These are phyloP conservation scores for Lynx canadensis DNA, from an alignment of 2,113 vertebrate species.

Conservation along the genomic window DNA sequence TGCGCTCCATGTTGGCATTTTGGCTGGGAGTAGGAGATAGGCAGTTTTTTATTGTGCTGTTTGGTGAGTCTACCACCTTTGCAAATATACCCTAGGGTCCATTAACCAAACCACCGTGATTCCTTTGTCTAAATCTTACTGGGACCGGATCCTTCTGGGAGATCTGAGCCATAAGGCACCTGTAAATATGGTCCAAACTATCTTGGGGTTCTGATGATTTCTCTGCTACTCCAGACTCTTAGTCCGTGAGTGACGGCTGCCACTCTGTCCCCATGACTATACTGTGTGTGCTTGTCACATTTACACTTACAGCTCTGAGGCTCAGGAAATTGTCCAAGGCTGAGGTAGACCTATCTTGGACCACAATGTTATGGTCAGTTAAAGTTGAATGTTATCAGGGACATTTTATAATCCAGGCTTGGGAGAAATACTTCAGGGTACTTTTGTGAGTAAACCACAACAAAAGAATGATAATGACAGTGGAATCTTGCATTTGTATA, in stretches of 20 bases:
- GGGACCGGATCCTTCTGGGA: not conserved
- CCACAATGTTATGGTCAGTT: not conserved
- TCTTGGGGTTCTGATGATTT: not conserved
- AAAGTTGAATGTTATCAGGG: not conserved
- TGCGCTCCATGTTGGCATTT: not conserved
- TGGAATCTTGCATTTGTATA: not conserved
- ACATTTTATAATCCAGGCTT: not conserved
- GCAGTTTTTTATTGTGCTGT: not conserved
- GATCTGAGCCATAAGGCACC: not conserved
- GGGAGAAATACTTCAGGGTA: not conserved
- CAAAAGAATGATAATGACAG: not conserved
- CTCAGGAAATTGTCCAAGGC: not conserved
- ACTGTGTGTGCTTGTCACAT: not conserved
- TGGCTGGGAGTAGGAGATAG: not conserved
- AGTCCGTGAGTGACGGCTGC: not conserved
- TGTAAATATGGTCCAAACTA: not conserved
- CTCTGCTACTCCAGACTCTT: not conserved
- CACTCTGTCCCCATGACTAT: not conserved
- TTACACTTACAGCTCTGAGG: not conserved
- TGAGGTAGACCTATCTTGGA: not conserved
- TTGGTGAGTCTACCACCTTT: not conserved
- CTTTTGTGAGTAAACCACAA: not conserved
- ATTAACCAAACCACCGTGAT: not conserved
- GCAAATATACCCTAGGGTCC: not conserved
- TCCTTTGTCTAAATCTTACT: not conserved